Evolutionary conservation across 2,113 vertebrate species (phyloP).

Genomic region (Australoheros scitulus): DNA sequence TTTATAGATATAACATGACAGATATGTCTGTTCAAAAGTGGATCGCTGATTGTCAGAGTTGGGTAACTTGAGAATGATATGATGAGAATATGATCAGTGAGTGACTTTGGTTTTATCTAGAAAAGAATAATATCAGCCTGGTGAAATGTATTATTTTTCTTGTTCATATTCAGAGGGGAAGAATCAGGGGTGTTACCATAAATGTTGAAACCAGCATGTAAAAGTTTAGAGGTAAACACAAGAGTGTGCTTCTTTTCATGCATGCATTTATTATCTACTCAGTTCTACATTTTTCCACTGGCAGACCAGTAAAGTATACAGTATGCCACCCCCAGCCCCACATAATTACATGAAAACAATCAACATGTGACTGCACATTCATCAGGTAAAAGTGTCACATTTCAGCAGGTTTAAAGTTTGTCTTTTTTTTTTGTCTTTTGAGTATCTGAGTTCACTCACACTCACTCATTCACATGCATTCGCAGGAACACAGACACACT

Average conservation of each 20-base stretch:
- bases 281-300: conserved; percentile 26
- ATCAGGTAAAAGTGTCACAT: conserved; percentile 1
- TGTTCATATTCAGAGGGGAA: too few relatives aligned
- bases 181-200: neutral
- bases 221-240: conserved; percentile 8
- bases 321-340: too few relatives aligned
- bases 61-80: neutral
- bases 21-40: neutral
- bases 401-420: neutral
- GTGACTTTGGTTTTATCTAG: neutral
- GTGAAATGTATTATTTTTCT: neutral
- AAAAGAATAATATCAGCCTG: neutral
- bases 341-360: conserved; percentile 39
- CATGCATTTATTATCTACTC: conserved; percentile 68
- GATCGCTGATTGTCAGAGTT: neutral
- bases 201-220: neutral
- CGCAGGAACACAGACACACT: conserved; percentile 3
- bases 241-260: conserved; percentile 39
- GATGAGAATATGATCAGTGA: neutral
- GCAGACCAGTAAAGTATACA: conserved; percentile 35
- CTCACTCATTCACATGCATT: neutral
- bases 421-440: too few relatives aligned
- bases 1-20: neutral
- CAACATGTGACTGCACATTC: neutral
- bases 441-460: too few relatives aligned